Base-by-base conservation (phyloP, 1,140 invertebrate species). In the Anastrepha obliqua region DNA sequence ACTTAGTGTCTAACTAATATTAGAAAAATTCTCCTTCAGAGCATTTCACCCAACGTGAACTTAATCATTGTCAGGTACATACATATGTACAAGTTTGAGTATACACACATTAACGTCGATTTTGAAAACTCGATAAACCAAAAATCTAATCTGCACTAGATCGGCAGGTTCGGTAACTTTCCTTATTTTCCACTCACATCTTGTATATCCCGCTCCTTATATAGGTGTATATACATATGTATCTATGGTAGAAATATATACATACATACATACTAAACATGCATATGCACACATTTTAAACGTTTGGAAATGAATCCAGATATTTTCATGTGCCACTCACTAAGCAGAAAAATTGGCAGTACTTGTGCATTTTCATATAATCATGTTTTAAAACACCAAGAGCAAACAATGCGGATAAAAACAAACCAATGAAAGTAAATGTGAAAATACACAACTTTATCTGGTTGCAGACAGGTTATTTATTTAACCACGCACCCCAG, bases 81-180 rank as follows among this genome's bases (percentile, higher is more conserved):
- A 55, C 51, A 55, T 55, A 55, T 55, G 51, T 55, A 55, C 6
- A 55, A 2, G 51, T 55, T 8, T 11, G 11, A 55, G 51, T 44
- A 70, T 39, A 44, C 29, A 70, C 3, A 17, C 39, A 70, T 70
- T 29, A 29, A 9, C 11, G 39, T 47, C 39, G 13, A 74, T n/a
- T 81, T 81, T 81, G 2, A 51, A 81, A 58, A 51, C 47, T 55
- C 9, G 20, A 55, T 47, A 2, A 11, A 55, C 20, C n/a, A 81
- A 81, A 81, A 81, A n/a, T 55, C 51, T 51, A 20, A 47, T n/a
- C 29, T 29, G 29, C 29, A 81, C 74, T n/a, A 20, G 74, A 81
- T 55, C 74, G n/a, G 74, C 74, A 55, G 74, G 74, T 81, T 29
- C 47, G 17, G 47, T 55, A 55, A 55, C 74, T 81, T 81, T 81